Evolutionary conservation across 1,140 invertebrate species (phyloP).

Genomic region (Formica exsecta): DNA sequence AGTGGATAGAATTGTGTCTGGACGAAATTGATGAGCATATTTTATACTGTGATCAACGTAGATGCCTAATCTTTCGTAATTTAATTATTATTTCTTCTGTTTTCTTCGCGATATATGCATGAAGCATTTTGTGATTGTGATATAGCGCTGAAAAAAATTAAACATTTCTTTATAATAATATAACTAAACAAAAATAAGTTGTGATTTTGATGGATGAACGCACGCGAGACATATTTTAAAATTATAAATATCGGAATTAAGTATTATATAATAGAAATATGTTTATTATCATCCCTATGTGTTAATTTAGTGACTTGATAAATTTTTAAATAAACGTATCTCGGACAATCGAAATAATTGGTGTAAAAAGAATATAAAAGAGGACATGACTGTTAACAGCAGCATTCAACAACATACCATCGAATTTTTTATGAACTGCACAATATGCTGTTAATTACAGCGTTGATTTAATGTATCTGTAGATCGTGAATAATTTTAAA

Average conservation of each 20-base stretch:
- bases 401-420: not conserved
- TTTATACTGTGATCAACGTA: not conserved
- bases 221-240: too few relatives aligned
- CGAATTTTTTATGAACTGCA: not conserved
- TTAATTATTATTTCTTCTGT: not conserved
- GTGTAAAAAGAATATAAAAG: not conserved
- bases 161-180: slow-evolving; percentile 3
- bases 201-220: not conserved
- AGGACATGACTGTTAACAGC: not conserved
- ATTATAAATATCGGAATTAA: too few relatives aligned
- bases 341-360: not conserved
- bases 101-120: not conserved
- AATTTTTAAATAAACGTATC: not conserved
- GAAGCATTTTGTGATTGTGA: not conserved
- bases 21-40: slow-evolving; percentile 8
- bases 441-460: not conserved
- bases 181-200: not conserved
- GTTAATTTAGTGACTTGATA: not conserved
- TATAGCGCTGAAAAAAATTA: not conserved
- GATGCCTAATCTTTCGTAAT: slow-evolving; percentile 8
- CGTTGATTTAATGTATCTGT: not conserved
- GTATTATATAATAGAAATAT: not conserved
- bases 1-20: not conserved
- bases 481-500: not conserved
- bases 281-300: not conserved